Evolutionary conservation across 2,888 invertebrate species (phyloP).

Genomic region (Meghimatium bilineatum): DNA sequence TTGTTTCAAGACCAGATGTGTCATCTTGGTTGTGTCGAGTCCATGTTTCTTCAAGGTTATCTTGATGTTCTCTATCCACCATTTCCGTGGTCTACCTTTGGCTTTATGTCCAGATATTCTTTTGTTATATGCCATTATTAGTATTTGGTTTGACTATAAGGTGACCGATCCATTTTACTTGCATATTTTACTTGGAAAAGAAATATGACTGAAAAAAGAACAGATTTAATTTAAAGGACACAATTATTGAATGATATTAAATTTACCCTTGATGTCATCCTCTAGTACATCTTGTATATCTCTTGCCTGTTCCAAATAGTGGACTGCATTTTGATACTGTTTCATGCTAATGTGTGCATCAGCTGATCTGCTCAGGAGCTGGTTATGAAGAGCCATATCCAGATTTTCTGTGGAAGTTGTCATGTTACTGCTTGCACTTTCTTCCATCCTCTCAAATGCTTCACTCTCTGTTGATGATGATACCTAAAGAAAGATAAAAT

Average conservation of each 20-base stretch:
- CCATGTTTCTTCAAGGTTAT: too few species aligned
- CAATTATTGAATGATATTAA: background rate
- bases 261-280: constrained; percentile 69
- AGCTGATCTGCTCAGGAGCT: constrained; percentile 74
- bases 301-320: constrained; percentile 74
- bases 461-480: constrained; percentile 47
- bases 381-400: constrained; percentile 75
- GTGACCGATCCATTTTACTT: too few species aligned
- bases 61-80: too few species aligned
- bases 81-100: too few species aligned
- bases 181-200: too few species aligned
- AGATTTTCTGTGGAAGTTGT: constrained; percentile 53
- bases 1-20: too few species aligned
- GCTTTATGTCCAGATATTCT: too few species aligned
- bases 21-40: too few species aligned
- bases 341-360: constrained; percentile 74
- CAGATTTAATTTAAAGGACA: background rate
- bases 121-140: too few species aligned
- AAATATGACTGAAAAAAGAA: too few species aligned
- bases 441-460: constrained; percentile 40
- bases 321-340: constrained; percentile 73
- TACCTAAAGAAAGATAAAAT: constrained; percentile 35
- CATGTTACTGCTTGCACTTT: constrained; percentile 46
- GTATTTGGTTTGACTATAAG: too few species aligned
- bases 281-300: constrained; percentile 74